Conservation (phyloP, 2,888 invertebrate genomes). For the Lordiphosa andalusiaca region DNA sequence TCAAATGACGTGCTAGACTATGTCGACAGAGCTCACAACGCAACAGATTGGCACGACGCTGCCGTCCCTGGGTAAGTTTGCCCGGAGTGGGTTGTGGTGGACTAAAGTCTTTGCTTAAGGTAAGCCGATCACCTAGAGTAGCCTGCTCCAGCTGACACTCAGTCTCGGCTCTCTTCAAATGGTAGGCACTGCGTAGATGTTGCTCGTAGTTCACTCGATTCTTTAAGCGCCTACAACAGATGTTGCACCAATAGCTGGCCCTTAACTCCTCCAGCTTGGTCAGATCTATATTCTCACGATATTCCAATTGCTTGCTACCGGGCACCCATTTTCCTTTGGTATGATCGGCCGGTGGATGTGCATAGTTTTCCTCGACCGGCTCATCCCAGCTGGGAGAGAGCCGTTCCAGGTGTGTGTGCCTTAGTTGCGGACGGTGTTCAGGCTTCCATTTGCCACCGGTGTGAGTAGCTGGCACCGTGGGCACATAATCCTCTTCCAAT, state of each 20-base stretch:
- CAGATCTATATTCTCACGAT: slow-evolving; percentile 79
- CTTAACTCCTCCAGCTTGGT: slow-evolving; percentile 50
- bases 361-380: slow-evolving; percentile 76
- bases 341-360: slow-evolving; percentile 85
- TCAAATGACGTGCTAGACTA: slow-evolving; percentile 84
- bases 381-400: slow-evolving; percentile 82
- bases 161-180: slow-evolving; percentile 84
- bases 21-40: slow-evolving; percentile 88
- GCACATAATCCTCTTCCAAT: slow-evolving; percentile 81
- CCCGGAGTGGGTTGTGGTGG: slow-evolving; percentile 12
- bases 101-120: slow-evolving; percentile 33
- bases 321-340: slow-evolving; percentile 91
- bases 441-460: slow-evolving; percentile 90
- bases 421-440: slow-evolving; percentile 79
- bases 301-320: slow-evolving; percentile 83
- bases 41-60: slow-evolving; percentile 83
- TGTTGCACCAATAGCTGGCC: slow-evolving; percentile 87
- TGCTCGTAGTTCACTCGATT: slow-evolving; percentile 88
- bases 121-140: slow-evolving; percentile 65
- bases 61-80: not conserved
- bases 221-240: slow-evolving; percentile 88
- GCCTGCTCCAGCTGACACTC: slow-evolving; percentile 86
- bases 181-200: slow-evolving; percentile 88
- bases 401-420: slow-evolving; percentile 64
- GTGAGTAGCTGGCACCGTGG: slow-evolving; percentile 82